Evolutionary conservation across 2,113 vertebrate species (phyloP).

Genomic region (Elachura formosa): DNA sequence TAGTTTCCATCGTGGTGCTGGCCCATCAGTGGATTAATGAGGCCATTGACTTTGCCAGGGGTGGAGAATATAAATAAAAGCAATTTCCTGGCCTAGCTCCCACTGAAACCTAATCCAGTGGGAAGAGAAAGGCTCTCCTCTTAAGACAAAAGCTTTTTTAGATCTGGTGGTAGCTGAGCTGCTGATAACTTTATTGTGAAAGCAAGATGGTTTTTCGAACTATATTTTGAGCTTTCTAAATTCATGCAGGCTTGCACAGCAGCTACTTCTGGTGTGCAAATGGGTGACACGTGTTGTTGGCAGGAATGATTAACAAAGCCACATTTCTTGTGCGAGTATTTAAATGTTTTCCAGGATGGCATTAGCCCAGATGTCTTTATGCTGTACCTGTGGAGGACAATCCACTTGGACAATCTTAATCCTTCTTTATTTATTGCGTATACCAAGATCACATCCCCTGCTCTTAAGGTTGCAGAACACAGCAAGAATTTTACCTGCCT

Average conservation of each 20-base stretch:
- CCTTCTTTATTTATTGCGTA: not conserved
- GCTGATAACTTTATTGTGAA: constrained; percentile 8
- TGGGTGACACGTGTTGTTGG: not conserved
- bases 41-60: constrained; percentile 64
- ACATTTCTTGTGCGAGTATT: not conserved
- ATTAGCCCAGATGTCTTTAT: not conserved
- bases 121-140: constrained; percentile 44
- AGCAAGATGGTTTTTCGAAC: not conserved
- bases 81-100: constrained; percentile 62
- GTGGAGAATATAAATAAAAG: constrained; percentile 68
- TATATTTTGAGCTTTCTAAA: not conserved
- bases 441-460: not conserved
- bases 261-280: constrained; percentile 4
- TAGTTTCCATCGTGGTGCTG: constrained; percentile 48
- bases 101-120: constrained; percentile 55
- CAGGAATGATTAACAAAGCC: not conserved
- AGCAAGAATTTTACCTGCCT: not conserved
- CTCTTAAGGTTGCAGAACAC: not conserved
- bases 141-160: not conserved
- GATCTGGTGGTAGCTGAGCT: not conserved
- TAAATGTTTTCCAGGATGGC: not conserved
- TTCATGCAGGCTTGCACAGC: not conserved
- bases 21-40: constrained; percentile 61
- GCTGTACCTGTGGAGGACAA: not conserved
- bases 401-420: not conserved